Percentiles rank a stretch among this genome's conserved stretches.
Evolutionary conservation across 2,888 invertebrate genomes (phyloP).

Genomic region (Harpagoxenus sublaevis): DNA sequence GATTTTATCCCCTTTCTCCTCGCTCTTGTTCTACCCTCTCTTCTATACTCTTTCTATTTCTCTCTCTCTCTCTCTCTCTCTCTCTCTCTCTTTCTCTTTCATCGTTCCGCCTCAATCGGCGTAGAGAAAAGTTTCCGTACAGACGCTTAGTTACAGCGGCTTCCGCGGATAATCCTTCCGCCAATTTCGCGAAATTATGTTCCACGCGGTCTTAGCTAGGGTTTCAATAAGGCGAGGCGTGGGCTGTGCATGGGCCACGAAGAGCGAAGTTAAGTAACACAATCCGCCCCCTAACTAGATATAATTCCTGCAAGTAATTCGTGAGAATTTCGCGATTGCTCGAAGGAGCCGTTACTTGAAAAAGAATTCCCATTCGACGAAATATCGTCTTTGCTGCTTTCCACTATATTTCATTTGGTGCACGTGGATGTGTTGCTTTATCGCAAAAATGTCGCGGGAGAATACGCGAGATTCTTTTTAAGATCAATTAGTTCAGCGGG

Average conservation of each 20-base stretch:
- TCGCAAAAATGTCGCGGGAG: background rate
- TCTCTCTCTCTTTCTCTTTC: constrained; percentile 53
- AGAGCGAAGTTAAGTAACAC: constrained; percentile 53
- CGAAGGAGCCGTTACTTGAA: constrained; percentile 20
- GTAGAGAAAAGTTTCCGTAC: constrained; percentile 66
- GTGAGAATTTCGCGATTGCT: constrained; percentile 40
- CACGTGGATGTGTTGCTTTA: constrained; percentile 3
- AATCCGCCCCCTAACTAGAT: constrained; percentile 47
- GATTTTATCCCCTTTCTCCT: constrained; percentile 64
- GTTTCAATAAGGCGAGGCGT: constrained; percentile 49
- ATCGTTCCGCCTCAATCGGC: constrained; percentile 50
- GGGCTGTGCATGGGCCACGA: constrained; percentile 42
- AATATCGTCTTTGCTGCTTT: constrained; percentile 1
- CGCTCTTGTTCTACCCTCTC: constrained; percentile 45
- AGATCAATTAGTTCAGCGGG: constrained; percentile 12
- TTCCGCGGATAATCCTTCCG: constrained; percentile 65
- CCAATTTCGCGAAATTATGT: constrained; percentile 68
- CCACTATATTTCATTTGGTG: background rate
- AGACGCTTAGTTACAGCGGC: constrained; percentile 66
- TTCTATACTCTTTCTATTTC: background rate
- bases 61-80: constrained; percentile 59
- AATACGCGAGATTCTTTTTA: background rate
- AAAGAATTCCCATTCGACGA: constrained; percentile 41
- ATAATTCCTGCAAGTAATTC: constrained; percentile 49
- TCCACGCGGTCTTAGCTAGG: constrained; percentile 52